phyloP scores from a whole-genome alignment of 2,113 vertebrate species.

The Podilymbus podiceps region DNA sequence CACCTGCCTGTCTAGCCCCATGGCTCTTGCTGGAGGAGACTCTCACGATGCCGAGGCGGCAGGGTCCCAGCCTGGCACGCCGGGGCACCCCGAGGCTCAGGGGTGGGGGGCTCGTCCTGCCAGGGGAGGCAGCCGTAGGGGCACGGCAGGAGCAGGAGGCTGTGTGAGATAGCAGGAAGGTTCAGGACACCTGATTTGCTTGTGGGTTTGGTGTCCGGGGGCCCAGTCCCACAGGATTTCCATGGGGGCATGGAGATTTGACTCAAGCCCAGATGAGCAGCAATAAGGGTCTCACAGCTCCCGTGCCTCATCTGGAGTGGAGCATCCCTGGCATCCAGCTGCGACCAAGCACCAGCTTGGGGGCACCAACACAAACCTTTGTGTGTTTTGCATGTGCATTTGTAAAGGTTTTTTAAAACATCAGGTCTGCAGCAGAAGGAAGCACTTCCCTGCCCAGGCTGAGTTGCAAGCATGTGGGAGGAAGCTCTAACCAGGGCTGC shows the following conservation, averaged over 20 bases:
- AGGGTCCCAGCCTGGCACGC: neutral
- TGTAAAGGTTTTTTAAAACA: neutral
- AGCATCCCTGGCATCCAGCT: neutral
- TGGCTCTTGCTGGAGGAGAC: neutral
- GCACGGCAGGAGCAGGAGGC: fast-evolving
- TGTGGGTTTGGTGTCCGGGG: neutral
- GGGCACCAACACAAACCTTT: neutral
- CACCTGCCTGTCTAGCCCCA: neutral
- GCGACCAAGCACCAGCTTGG: fast-evolving
- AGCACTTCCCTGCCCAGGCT: neutral
- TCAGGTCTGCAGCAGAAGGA: neutral
- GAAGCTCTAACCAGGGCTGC: neutral
- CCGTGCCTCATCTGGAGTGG: fast-evolving
- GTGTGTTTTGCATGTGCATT: neutral
- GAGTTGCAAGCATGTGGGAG: neutral
- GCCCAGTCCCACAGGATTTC: neutral
- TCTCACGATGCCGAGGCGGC: neutral
- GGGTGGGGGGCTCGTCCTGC: fast-evolving
- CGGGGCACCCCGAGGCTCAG: fast-evolving
- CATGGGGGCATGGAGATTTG: fast-evolving
- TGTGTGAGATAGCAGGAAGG: neutral
- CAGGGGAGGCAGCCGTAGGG: neutral
- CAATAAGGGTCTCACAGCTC: neutral
- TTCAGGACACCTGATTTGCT: neutral
- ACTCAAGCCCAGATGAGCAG: neutral